phyloP scores from a whole-genome alignment of 2,888 invertebrate genomes.

The Pristionchus exspectatus region DNA sequence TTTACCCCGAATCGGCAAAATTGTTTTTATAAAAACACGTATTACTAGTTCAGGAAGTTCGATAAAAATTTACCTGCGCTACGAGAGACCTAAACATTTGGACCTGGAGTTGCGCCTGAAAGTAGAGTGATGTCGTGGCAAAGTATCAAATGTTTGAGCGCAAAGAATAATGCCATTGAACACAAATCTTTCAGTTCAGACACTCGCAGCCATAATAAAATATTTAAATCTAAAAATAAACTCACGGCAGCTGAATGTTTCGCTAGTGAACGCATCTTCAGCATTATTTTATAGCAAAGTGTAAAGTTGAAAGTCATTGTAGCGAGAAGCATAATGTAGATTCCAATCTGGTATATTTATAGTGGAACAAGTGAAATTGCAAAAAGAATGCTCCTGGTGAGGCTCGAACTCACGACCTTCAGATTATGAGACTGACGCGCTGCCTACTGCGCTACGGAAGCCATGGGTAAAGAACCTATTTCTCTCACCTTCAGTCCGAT shows the following conservation, averaged over 20 bases:
- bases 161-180: background rate
- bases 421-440: conserved; percentile 93
- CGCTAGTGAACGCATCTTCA: conserved; percentile 6
- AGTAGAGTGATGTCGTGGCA: background rate
- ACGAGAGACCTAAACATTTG: conserved; percentile 43
- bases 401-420: conserved; percentile 96
- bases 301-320: conserved; percentile 47
- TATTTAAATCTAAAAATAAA: background rate
- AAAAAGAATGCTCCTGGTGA: conserved; percentile 82
- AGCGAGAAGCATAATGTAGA: conserved; percentile 10
- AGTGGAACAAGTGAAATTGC: background rate
- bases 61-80: background rate
- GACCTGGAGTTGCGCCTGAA: conserved; percentile 41
- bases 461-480: background rate
- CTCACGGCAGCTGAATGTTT: conserved; percentile 16
- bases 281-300: conserved; percentile 27
- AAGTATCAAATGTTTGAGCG: background rate
- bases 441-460: conserved; percentile 85
- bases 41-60: background rate
- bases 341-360: background rate
- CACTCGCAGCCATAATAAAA: background rate
- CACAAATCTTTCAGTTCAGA: background rate
- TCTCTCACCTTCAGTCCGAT: conserved; percentile 24
- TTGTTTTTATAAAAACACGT: background rate
- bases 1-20: too few relatives aligned